These are phyloP conservation scores for Agrotis segetum DNA, from an alignment of 2,888 invertebrate genomes.

Conservation along the genomic window DNA sequence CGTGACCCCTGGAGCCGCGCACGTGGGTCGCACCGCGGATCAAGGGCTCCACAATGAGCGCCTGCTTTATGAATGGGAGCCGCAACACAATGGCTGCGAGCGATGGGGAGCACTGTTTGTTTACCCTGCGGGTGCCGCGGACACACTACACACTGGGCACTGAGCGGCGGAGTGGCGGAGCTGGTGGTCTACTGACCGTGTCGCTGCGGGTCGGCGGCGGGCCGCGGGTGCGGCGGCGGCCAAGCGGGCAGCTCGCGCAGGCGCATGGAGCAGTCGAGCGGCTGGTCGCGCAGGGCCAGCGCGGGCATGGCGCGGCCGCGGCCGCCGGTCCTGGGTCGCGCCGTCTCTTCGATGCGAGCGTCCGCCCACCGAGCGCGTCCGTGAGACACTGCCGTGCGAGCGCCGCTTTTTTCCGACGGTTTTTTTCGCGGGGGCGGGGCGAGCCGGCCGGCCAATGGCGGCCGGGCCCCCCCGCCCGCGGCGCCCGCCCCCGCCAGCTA, in stretches of 20 bases:
- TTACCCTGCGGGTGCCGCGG: constrained; percentile 45
- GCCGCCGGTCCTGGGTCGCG: constrained; percentile 90
- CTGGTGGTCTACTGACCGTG: constrained; percentile 82
- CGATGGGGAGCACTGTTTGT: constrained; percentile 54
- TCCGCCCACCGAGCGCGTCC: constrained; percentile 86
- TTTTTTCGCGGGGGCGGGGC: constrained; percentile 87
- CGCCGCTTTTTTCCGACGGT: constrained; percentile 82
- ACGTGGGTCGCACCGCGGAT: constrained; percentile 53
- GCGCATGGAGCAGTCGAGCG: constrained; percentile 94
- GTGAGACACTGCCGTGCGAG: constrained; percentile 87
- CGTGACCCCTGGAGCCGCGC: constrained; percentile 64
- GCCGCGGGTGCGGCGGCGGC: constrained; percentile 81
- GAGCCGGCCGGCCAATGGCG: constrained; percentile 81
- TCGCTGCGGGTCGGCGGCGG: constrained; percentile 68
- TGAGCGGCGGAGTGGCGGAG: constrained; percentile 23
- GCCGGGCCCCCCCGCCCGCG: constrained; percentile 71
- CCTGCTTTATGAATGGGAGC: constrained; percentile 48
- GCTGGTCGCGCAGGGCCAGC: constrained; percentile 92
- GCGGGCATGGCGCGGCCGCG: constrained; percentile 92
- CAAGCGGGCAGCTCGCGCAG: constrained; percentile 87
- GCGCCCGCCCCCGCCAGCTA: constrained; percentile 71
- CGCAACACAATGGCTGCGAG: constrained; percentile 47
- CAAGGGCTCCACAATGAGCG: constrained; percentile 48
- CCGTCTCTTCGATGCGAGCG: constrained; percentile 83
- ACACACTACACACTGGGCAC: constrained; percentile 55